Evolutionary conservation across 2,888 invertebrate species (phyloP).

Genomic region (Lamellibrachia columna): DNA sequence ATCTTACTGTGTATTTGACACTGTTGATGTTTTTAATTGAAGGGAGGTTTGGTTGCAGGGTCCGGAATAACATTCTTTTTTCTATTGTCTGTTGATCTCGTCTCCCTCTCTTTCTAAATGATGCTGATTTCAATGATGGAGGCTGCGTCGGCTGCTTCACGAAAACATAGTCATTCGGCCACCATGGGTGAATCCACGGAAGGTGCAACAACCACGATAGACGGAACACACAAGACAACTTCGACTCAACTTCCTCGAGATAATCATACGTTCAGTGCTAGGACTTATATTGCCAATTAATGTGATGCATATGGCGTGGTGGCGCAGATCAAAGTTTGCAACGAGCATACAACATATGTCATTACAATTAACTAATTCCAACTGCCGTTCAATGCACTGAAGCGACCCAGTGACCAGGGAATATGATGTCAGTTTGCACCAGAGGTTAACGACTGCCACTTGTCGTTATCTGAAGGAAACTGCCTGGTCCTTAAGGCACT

Average conservation of each 20-base stretch:
- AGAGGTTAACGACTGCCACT: not conserved
- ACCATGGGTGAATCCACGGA: not conserved
- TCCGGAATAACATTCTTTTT: too few relatives aligned
- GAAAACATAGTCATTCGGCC: not conserved
- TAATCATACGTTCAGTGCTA: not conserved
- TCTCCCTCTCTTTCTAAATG: too few relatives aligned
- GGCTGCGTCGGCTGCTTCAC: too few relatives aligned
- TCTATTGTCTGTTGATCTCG: too few relatives aligned
- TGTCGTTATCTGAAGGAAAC: slow-evolving; percentile 1
- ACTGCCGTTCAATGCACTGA: not conserved
- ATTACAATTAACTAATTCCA: not conserved
- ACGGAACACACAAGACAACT: not conserved
- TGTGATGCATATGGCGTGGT: not conserved
- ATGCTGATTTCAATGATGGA: too few relatives aligned
- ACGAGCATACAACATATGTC: not conserved
- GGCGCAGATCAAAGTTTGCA: not conserved
- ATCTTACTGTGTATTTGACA: too few relatives aligned
- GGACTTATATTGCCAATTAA: not conserved
- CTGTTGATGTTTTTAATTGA: too few relatives aligned
- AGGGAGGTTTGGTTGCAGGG: too few relatives aligned
- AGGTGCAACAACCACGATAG: not conserved
- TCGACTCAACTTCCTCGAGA: not conserved
- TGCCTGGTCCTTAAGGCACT: slow-evolving; percentile 11
- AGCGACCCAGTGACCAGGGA: not conserved
- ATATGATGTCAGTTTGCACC: slow-evolving; percentile 16